A percentile compares a stretch with the other conserved stretches of the same genome.
phyloP scores from a whole-genome alignment of 1,140 invertebrate genomes.

The Drosophila leontia region DNA sequence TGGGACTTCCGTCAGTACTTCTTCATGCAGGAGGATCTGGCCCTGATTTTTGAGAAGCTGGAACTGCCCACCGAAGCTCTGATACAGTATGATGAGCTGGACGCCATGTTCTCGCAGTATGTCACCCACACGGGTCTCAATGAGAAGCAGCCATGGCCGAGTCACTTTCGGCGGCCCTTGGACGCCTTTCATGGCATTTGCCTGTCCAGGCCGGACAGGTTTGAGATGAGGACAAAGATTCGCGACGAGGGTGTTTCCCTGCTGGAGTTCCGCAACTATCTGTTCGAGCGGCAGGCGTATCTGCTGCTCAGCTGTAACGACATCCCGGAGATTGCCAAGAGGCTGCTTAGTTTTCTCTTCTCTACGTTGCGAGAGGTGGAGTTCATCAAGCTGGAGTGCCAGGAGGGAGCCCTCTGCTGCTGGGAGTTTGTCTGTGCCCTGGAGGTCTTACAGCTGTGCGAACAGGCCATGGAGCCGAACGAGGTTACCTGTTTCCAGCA shows the following conservation, averaged over 20 bases:
- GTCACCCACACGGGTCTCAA: constrained; percentile 95
- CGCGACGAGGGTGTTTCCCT: constrained; percentile 90
- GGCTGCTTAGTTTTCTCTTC: constrained; percentile 77
- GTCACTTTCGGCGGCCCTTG: constrained; percentile 90
- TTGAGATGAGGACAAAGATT: constrained; percentile 89
- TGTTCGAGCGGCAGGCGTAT: constrained; percentile 96
- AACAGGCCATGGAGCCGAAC: constrained; percentile 88
- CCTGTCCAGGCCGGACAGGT: constrained; percentile 89
- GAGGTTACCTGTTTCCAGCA: constrained; percentile 90
- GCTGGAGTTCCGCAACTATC: constrained; percentile 96
- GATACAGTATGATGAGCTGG: constrained; percentile 98
- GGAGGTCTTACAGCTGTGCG: constrained; percentile 93
- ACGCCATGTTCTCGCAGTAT: constrained; percentile 98
- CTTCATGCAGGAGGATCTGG: constrained; percentile 96
- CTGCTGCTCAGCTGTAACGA: constrained; percentile 72
- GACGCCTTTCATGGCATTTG: constrained; percentile 93
- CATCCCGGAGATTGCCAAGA: constrained; percentile 79
- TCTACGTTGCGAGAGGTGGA: constrained; percentile 82
- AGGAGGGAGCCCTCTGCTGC: constrained; percentile 94
- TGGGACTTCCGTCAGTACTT: constrained; percentile 99
- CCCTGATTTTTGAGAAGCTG: constrained; percentile 97
- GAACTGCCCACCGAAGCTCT: constrained; percentile 97
- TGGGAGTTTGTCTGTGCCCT: constrained; percentile 97
- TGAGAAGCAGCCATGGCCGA: constrained; percentile 93
- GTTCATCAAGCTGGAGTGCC: constrained; percentile 85